Conservation (phyloP, 2,888 invertebrate species). For the Cryptus viduatorius region DNA sequence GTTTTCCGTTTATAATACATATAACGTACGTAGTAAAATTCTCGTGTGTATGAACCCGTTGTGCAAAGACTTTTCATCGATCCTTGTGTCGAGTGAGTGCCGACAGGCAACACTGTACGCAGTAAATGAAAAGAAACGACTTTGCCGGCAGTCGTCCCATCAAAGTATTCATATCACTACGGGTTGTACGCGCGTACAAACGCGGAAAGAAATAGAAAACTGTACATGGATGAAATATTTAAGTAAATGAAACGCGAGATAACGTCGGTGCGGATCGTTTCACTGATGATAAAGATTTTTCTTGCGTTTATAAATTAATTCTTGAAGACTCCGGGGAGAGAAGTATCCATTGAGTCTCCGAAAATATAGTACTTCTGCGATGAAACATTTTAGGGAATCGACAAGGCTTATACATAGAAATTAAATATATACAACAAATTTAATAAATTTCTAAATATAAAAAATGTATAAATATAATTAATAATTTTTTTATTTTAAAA, state of each 20-base stretch:
- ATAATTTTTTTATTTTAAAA: too few relatives aligned
- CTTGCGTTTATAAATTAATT: slow-evolving; percentile 20
- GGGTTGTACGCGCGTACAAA: slow-evolving; percentile 10
- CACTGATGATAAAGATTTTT: not conserved
- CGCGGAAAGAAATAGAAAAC: slow-evolving; percentile 29
- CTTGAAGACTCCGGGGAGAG: not conserved
- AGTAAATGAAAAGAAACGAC: slow-evolving; percentile 41
- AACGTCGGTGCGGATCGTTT: slow-evolving; percentile 3
- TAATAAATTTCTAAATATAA: too few relatives aligned
- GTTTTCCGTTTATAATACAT: slow-evolving; percentile 29
- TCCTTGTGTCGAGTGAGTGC: slow-evolving; percentile 55
- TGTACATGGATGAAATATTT: slow-evolving; percentile 27
- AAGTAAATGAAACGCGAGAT: slow-evolving; percentile 30
- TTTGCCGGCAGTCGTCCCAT: slow-evolving; percentile 21
- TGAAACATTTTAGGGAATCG: not conserved
- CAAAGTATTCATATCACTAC: slow-evolving; percentile 46
- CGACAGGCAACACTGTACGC: slow-evolving; percentile 34
- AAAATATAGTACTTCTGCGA: not conserved
- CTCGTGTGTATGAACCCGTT: slow-evolving; percentile 30
- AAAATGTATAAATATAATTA: too few relatives aligned
- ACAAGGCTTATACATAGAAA: too few relatives aligned
- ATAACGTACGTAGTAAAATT: slow-evolving; percentile 6
- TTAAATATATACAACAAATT: too few relatives aligned
- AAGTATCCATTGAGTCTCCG: not conserved
- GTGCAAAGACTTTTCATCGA: slow-evolving; percentile 61